These are phyloP conservation scores for Darevskia nairensis DNA, from an alignment of 2,797 vertebrate species.

Conservation along the genomic window DNA sequence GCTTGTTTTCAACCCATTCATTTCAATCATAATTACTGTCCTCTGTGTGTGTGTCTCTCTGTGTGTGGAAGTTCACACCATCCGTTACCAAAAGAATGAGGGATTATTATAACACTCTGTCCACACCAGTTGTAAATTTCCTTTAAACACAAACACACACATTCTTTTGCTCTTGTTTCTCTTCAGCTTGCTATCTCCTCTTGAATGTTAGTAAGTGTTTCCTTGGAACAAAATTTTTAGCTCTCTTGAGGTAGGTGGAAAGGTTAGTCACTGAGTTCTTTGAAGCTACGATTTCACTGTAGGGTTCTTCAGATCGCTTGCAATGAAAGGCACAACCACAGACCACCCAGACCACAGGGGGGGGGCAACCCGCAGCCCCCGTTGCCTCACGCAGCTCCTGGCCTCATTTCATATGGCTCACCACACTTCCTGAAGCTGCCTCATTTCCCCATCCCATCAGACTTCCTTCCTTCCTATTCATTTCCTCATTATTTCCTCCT, in stretches of 20 bases:
- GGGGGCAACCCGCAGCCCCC: neutral
- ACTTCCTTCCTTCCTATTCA: too few species aligned
- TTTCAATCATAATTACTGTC: slow-evolving; percentile 36
- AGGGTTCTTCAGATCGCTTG: neutral
- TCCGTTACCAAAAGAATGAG: slow-evolving; percentile 29
- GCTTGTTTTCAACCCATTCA: slow-evolving; percentile 46
- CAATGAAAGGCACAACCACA: slow-evolving; percentile 20
- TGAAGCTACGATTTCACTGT: slow-evolving; percentile 8
- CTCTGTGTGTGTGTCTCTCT: neutral
- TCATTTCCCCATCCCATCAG: too few species aligned
- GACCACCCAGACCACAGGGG: neutral
- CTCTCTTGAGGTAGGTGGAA: neutral
- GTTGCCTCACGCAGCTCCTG: too few species aligned
- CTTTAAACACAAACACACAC: neutral
- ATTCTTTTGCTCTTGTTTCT: slow-evolving; percentile 20
- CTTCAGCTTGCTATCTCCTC: slow-evolving; percentile 36
- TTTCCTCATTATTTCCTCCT: too few species aligned
- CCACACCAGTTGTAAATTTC: slow-evolving; percentile 36
- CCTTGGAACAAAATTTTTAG: neutral
- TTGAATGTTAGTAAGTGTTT: slow-evolving; percentile 22
- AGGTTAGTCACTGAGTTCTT: neutral
- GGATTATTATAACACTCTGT: slow-evolving; percentile 2
- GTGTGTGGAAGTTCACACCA: neutral
- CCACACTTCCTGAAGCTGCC: too few species aligned
- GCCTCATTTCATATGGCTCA: too few species aligned